A percentile compares a stretch with the other conserved stretches of the same genome.
These are phyloP conservation scores for Lacerta viridis DNA, from an alignment of 2,797 vertebrate species.

Conservation along the genomic window DNA sequence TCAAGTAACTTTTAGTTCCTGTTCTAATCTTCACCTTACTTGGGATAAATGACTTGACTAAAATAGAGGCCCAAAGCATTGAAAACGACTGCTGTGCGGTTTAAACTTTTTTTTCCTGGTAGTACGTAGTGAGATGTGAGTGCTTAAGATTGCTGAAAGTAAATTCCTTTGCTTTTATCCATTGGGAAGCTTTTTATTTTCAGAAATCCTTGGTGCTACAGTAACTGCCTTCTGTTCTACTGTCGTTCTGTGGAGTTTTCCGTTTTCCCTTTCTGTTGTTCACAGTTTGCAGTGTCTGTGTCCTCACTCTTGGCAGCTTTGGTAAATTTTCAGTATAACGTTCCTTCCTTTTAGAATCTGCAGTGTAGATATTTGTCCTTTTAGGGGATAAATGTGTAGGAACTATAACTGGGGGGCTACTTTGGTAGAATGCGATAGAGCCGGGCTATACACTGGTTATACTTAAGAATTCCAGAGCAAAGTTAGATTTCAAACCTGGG, in stretches of 20 bases:
- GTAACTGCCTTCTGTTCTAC: constrained; percentile 3
- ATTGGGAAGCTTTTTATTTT: constrained; percentile 31
- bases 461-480: constrained; percentile 21
- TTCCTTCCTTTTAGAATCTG: not conserved
- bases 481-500: not conserved
- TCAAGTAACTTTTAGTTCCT: not conserved
- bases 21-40: not conserved
- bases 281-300: not conserved
- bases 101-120: not conserved
- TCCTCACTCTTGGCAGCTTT: constrained; percentile 38
- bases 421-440: not conserved
- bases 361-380: not conserved
- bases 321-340: constrained; percentile 38
- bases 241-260: constrained; percentile 3
- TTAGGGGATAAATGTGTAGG: not conserved
- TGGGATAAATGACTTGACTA: not conserved
- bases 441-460: not conserved
- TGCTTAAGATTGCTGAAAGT: constrained; percentile 15
- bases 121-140: not conserved
- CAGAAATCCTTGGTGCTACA: constrained; percentile 9
- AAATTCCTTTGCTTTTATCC: constrained; percentile 10
- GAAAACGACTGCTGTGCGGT: not conserved
- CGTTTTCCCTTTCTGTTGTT: not conserved
- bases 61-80: not conserved
- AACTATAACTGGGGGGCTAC: not conserved